Conservation (phyloP, 1,140 invertebrate species). For the Delia radicum region DNA sequence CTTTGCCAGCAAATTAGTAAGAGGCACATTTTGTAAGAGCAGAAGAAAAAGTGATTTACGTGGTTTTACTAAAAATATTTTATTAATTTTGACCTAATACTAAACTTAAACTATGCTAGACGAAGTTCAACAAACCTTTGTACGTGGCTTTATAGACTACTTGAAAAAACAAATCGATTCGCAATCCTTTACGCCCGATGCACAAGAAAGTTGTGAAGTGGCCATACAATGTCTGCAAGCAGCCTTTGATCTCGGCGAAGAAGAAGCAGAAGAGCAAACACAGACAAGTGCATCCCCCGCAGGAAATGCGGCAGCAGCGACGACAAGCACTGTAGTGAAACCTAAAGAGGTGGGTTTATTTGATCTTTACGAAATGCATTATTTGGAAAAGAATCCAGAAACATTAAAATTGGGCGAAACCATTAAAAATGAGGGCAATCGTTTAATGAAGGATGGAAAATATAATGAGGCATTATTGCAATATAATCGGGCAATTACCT, state of each 20-base stretch:
- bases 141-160: conserved; percentile 48
- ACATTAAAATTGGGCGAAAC: conserved; percentile 69
- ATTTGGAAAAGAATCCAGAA: conserved; percentile 57
- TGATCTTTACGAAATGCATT: conserved; percentile 56
- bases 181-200: conserved; percentile 59
- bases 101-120: conserved; percentile 40
- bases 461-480: conserved; percentile 76
- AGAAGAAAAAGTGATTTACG: not conserved
- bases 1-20: no score
- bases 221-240: conserved; percentile 83
- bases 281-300: not conserved
- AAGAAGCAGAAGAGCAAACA: conserved; percentile 53
- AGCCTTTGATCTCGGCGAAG: conserved; percentile 67
- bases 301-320: not conserved
- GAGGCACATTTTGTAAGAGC: not conserved
- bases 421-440: conserved; percentile 84
- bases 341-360: conserved; percentile 57
- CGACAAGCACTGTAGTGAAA: conserved; percentile 36
- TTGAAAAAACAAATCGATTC: conserved; percentile 46
- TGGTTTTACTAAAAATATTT: not conserved
- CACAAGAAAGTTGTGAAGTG: conserved; percentile 75
- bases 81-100: conserved; percentile 16
- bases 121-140: conserved; percentile 48
- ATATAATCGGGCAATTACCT: conserved; percentile 82
- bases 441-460: conserved; percentile 78